Conservation (phyloP, 1,140 invertebrate genomes). For the Drosophila ironensis region DNA sequence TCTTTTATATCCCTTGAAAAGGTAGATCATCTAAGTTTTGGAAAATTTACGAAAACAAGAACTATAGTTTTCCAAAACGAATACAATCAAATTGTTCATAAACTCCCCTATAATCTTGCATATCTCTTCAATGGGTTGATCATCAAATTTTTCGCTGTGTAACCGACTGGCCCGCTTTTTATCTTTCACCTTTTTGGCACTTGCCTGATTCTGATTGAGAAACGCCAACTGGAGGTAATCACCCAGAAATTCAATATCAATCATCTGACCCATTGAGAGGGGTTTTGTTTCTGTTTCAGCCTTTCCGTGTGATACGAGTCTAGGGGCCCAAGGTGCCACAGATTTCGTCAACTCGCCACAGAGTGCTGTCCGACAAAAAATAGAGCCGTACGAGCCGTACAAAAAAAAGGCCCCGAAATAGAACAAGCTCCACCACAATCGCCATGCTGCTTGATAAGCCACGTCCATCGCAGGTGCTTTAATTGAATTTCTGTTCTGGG, state of each 20-base stretch:
- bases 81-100: too few species aligned
- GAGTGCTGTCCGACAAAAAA: slow-evolving; percentile 16
- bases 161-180: not conserved
- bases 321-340: slow-evolving; percentile 26
- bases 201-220: slow-evolving; percentile 33
- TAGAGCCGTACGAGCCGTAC: not conserved
- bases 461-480: slow-evolving; percentile 44
- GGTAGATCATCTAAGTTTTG: too few species aligned
- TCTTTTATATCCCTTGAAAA: too few species aligned
- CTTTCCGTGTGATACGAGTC: slow-evolving; percentile 41
- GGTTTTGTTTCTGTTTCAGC: slow-evolving; percentile 1
- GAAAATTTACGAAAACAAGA: too few species aligned
- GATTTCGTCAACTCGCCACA: slow-evolving; percentile 37
- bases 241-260: slow-evolving; percentile 50
- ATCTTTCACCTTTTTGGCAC: slow-evolving; percentile 9
- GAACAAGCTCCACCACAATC: slow-evolving; percentile 1
- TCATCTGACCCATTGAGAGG: slow-evolving; percentile 47
- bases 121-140: not conserved
- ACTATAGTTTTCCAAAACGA: too few species aligned
- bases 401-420: slow-evolving; percentile 3
- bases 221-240: slow-evolving; percentile 35
- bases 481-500: slow-evolving; percentile 43
- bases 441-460: slow-evolving; percentile 28
- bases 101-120: too few species aligned
- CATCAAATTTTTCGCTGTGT: not conserved